Evolutionary conservation across 2,113 vertebrate genomes (phyloP), one percentile per base, ranked within the genome.

Genomic region (Nibea albiflora): DNA sequence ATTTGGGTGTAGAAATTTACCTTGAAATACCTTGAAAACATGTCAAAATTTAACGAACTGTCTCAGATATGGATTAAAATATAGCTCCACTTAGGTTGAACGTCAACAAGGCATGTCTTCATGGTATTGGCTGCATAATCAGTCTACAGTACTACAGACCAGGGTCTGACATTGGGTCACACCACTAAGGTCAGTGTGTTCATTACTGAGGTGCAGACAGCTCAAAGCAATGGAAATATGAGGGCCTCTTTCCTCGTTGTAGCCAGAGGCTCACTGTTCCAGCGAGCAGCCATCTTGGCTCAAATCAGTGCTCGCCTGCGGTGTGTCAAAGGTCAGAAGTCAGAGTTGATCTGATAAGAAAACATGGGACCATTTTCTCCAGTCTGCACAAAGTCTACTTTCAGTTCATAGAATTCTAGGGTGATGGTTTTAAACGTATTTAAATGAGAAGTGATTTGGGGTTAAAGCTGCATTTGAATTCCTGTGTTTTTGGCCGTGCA

Each of bases 201-300:
- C 81, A 94, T 93, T 93, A 92, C 73, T 22, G 65, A 86, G 83
- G 87, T 88, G 89, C 66, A 83, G 93, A 92, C 88, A 93, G 90
- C 73, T 73, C 7, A 17, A 62, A 39, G 50, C 68, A 58, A 76
- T 39, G 11, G 44, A 80, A 85, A 80, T 77, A 84, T 56, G 73
- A 87, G 69, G 49, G 68, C 73, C 61, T 71, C 81, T 56, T 72
- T 42, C 67, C 20, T 81, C 8, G 2, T 31, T 69, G 58, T 53
- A 62, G 74, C 63, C 52, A 74, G 76, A 66, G 44, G 60, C 11
- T 73, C 44, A 52, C 47, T 46, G 52, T 62, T 83, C n/a, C 22
- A 81, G 17, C 12, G 15, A 56, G 76, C 66, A 64, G 90, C 80
- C 90, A 87, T 90, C 67, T 88, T 91, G 78, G 75, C 78, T 85